phyloP scores from a whole-genome alignment of 2,797 vertebrate genomes.

The Sebastes diploproa region DNA sequence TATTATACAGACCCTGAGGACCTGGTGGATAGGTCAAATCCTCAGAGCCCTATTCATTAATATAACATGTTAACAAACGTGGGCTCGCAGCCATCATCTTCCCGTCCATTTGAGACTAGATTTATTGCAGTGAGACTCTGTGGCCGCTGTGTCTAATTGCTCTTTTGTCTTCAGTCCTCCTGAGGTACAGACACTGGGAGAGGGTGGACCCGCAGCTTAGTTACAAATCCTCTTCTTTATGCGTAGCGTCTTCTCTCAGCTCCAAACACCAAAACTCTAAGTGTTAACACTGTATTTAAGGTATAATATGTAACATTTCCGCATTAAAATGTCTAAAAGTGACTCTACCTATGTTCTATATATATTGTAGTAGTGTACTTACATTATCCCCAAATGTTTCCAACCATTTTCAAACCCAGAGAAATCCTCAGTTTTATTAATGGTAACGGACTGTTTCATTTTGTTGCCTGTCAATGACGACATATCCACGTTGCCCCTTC shows the following conservation, averaged over 20 bases:
- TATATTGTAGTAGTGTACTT: too few relatives aligned
- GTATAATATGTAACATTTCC: too few relatives aligned
- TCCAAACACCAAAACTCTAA: background rate
- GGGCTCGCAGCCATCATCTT: slow-evolving; percentile 56
- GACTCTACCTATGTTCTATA: too few relatives aligned
- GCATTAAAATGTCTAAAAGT: too few relatives aligned
- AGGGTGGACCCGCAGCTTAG: slow-evolving; percentile 1
- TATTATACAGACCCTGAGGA: slow-evolving; percentile 6
- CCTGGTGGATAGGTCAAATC: slow-evolving; percentile 25
- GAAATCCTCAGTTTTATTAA: too few relatives aligned
- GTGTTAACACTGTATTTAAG: background rate
- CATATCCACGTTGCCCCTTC: too few relatives aligned
- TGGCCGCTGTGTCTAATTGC: slow-evolving; percentile 59
- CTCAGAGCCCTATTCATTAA: slow-evolving; percentile 59
- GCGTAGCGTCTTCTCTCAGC: background rate
- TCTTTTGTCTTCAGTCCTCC: slow-evolving; percentile 66
- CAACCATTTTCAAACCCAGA: too few relatives aligned
- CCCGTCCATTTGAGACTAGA: slow-evolving; percentile 53
- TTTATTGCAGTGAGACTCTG: slow-evolving; percentile 66
- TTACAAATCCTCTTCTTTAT: slow-evolving; percentile 22
- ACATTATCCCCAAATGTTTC: background rate
- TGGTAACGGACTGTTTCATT: too few relatives aligned
- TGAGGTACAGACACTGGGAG: slow-evolving; percentile 25
- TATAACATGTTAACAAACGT: slow-evolving; percentile 62
- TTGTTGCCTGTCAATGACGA: too few relatives aligned